phyloP scores from a whole-genome alignment of 2,113 vertebrate genomes.

The Bufo gargarizans region DNA sequence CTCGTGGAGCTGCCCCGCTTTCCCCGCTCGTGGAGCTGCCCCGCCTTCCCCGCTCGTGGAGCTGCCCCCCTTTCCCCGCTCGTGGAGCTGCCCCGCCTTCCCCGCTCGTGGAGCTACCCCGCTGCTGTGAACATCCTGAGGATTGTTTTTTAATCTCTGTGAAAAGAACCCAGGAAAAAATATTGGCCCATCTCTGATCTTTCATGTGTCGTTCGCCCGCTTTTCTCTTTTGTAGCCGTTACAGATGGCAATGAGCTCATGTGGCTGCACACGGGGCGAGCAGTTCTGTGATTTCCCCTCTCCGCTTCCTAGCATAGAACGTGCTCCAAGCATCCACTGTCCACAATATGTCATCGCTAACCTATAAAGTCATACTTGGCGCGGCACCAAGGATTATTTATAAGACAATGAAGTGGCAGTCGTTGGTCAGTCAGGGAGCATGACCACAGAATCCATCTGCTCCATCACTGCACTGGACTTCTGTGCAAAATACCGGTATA shows the following conservation, averaged over 20 bases:
- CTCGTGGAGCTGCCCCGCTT: no score
- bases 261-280: not conserved
- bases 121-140: no score
- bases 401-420: not conserved
- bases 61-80: no score
- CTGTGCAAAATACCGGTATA: no score
- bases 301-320: not conserved
- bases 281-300: constrained; percentile 1
- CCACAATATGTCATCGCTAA: not conserved
- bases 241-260: not conserved
- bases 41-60: no score
- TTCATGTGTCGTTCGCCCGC: not conserved
- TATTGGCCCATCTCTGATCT: not conserved
- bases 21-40: no score
- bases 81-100: no score
- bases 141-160: not conserved
- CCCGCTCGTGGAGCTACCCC: no score
- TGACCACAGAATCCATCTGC: not conserved
- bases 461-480: not conserved
- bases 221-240: not conserved
- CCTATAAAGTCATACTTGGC: constrained; percentile 22
- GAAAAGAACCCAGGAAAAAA: not conserved
- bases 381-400: not conserved
- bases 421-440: not conserved
- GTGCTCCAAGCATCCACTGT: not conserved